Evolutionary conservation across 1,140 invertebrate species (phyloP).

Genomic region (Rhopalosiphum padi): DNA sequence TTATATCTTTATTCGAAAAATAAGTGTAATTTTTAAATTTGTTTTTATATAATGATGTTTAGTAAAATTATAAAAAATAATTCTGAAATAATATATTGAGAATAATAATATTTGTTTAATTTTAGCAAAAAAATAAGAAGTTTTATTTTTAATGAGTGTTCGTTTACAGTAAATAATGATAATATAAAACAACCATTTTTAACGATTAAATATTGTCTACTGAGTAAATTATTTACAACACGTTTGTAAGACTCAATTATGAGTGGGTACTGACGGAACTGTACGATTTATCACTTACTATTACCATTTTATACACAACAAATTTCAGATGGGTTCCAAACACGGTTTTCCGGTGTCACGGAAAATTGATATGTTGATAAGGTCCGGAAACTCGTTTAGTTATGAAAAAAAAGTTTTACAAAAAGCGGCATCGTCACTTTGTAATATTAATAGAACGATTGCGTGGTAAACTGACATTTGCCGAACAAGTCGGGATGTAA

Average conservation of each 20-base stretch:
- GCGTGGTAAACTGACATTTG: not conserved
- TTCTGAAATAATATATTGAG: not conserved
- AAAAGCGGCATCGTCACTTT: conserved; percentile 23
- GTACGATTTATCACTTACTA: conserved; percentile 10
- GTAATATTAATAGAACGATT: conserved; percentile 24
- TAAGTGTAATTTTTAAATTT: not conserved
- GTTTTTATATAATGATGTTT: too few relatives aligned
- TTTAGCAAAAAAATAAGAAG: not conserved
- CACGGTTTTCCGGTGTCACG: conserved; percentile 32
- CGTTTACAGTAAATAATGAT: not conserved
- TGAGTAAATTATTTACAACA: not conserved
- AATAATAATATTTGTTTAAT: not conserved
- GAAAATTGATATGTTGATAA: conserved; percentile 31
- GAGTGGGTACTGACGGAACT: not conserved
- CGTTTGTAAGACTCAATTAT: not conserved
- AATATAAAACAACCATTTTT: not conserved
- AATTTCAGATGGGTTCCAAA: not conserved
- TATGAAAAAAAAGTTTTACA: not conserved
- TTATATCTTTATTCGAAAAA: not conserved
- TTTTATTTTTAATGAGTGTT: not conserved
- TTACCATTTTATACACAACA: not conserved
- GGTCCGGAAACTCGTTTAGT: conserved; percentile 33
- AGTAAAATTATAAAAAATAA: not conserved
- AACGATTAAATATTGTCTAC: not conserved
- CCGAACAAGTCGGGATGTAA: not conserved